Evolutionary conservation across 1,140 invertebrate species (phyloP).

Genomic region (Dolichoris vasculosae): DNA sequence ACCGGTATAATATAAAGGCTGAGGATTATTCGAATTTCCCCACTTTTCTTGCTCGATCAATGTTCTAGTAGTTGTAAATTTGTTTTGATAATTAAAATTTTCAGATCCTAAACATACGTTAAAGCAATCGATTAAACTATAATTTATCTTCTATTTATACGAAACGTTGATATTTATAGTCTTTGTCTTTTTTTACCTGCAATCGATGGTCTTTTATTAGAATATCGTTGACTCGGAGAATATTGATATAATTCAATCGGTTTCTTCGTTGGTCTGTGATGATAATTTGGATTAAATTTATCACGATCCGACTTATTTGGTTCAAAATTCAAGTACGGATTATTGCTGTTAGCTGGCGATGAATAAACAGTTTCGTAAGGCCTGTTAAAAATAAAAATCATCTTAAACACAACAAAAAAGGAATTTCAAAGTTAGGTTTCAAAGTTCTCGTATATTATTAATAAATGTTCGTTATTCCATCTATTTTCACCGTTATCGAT

Average conservation of each 20-base stretch:
- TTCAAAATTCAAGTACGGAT: conserved; percentile 21
- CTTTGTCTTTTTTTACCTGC: background rate
- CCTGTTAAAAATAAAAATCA: background rate
- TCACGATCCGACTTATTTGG: conserved; percentile 28
- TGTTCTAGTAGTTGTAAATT: background rate
- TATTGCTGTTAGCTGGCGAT: background rate
- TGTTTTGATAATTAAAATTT: background rate
- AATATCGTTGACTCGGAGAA: background rate
- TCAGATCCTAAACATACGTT: background rate
- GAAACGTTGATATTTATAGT: background rate
- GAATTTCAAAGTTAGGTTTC: no score
- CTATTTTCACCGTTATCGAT: no score
- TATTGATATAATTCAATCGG: background rate
- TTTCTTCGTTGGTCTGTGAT: background rate
- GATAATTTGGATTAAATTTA: conserved; percentile 11
- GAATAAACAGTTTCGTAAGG: background rate
- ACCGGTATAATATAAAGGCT: background rate
- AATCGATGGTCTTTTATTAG: background rate
- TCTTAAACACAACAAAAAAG: no score
- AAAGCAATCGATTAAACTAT: background rate
- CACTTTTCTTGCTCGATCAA: background rate
- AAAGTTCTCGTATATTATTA: no score
- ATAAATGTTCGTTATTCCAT: no score
- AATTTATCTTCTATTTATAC: background rate
- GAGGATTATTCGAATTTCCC: background rate